Evolutionary conservation across 2,888 invertebrate species (phyloP).

Genomic region (Tinea trinotella): DNA sequence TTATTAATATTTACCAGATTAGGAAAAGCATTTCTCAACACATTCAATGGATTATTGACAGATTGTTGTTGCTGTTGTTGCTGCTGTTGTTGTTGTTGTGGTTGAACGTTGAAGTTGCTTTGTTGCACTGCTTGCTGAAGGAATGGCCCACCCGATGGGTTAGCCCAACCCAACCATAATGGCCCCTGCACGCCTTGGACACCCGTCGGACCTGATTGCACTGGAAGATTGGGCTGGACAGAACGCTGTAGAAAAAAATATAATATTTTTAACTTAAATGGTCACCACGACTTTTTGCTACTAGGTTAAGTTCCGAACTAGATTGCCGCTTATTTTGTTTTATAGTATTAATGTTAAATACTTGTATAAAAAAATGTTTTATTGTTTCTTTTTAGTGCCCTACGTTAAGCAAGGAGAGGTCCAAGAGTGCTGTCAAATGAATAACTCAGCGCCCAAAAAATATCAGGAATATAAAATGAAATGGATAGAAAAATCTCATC

Average conservation of each 20-base stretch:
- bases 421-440: no score
- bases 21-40: conserved; percentile 50
- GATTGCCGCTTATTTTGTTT: no score
- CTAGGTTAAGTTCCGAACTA: no score
- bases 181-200: conserved; percentile 23
- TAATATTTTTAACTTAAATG: not conserved
- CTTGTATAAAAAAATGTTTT: no score
- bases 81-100: conserved; percentile 24
- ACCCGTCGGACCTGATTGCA: conserved; percentile 21
- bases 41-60: conserved; percentile 40
- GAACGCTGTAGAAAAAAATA: conserved; percentile 30
- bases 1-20: conserved; percentile 34
- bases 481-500: no score
- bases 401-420: no score
- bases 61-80: no score
- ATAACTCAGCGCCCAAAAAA: no score
- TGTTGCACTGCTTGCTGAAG: conserved; percentile 29
- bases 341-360: no score
- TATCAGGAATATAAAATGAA: no score
- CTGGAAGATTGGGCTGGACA: conserved; percentile 33
- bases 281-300: no score
- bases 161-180: conserved; percentile 50
- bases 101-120: conserved; percentile 21
- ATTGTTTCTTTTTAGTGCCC: no score
- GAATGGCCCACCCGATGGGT: conserved; percentile 30